These are phyloP conservation scores for Schizaphis graminum DNA, from an alignment of 2,888 invertebrate species.

Conservation along the genomic window DNA sequence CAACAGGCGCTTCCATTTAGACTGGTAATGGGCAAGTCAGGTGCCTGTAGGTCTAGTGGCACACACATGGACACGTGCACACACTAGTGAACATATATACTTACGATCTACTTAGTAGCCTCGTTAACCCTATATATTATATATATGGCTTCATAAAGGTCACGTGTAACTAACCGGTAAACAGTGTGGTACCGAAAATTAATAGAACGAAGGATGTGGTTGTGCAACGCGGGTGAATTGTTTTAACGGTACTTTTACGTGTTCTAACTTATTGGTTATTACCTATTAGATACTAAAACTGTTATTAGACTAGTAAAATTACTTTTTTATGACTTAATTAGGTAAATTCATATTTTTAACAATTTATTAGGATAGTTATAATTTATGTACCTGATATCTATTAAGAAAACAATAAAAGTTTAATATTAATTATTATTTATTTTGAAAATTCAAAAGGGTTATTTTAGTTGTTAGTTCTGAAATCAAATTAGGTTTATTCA, in stretches of 20 bases:
- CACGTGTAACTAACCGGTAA: slow-evolving; percentile 41
- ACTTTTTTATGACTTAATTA: not conserved
- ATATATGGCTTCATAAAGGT: slow-evolving; percentile 43
- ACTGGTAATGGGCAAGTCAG: slow-evolving; percentile 24
- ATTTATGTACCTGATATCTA: not conserved
- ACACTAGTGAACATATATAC: not conserved
- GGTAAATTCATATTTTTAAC: not conserved
- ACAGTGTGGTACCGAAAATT: not conserved
- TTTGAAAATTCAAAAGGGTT: not conserved
- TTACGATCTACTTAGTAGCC: slow-evolving; percentile 18
- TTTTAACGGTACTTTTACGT: not conserved
- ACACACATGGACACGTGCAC: not conserved
- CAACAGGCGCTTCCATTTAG: slow-evolving; percentile 34
- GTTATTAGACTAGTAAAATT: not conserved
- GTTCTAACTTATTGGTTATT: not conserved
- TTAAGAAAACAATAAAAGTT: not conserved
- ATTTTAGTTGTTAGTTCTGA: not conserved
- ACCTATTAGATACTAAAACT: not conserved
- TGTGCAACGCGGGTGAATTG: not conserved
- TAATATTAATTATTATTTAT: not conserved
- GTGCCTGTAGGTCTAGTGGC: slow-evolving; percentile 37
- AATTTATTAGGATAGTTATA: not conserved
- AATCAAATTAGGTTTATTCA: not conserved
- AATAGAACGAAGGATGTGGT: not conserved
- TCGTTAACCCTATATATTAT: slow-evolving; percentile 2